Conservation (phyloP, 2,797 vertebrate genomes). For the Dryobates pubescens region DNA sequence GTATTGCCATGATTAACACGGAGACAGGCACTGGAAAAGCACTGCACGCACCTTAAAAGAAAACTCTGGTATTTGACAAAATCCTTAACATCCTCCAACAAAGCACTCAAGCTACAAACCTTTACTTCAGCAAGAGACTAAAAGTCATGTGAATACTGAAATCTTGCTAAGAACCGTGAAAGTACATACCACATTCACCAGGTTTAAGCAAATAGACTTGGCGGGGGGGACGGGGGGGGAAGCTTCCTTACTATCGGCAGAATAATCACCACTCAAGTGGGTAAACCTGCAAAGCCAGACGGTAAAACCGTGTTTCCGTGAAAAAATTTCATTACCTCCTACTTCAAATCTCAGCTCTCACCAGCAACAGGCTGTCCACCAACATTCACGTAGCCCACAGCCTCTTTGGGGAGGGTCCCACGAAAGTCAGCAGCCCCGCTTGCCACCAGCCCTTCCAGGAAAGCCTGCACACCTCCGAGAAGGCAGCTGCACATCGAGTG, state of each 20-base stretch:
- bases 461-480: not conserved
- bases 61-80: not conserved
- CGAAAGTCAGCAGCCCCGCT: accelerated
- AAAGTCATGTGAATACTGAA: not conserved
- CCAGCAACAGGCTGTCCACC: not conserved
- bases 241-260: not conserved
- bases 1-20: not conserved
- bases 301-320: not conserved
- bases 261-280: not conserved
- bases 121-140: not conserved
- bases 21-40: not conserved
- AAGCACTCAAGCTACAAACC: not conserved
- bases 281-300: not conserved
- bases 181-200: accelerated
- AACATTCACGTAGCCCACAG: not conserved
- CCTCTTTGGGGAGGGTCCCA: not conserved
- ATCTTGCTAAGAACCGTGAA: not conserved
- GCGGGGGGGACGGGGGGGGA: not conserved
- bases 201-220: not conserved
- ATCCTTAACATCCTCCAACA: not conserved
- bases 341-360: not conserved
- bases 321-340: not conserved
- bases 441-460: not conserved
- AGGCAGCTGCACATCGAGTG: accelerated
- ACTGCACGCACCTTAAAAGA: not conserved